Percentiles rank a stretch among this genome's conserved stretches.
phyloP scores from a whole-genome alignment of 2,888 invertebrate species.

The Craniophora ligustri region DNA sequence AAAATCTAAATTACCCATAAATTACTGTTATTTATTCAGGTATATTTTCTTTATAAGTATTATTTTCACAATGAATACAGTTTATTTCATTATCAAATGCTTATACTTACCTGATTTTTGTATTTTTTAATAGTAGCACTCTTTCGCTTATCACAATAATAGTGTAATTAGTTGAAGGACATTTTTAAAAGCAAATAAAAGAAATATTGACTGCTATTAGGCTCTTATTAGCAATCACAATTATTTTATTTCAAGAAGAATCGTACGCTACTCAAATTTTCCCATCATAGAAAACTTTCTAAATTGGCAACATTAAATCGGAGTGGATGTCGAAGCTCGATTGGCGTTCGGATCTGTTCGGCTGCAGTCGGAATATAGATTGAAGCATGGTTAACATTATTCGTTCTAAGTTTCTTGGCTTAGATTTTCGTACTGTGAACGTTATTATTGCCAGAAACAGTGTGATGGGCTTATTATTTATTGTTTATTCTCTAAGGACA shows the following conservation, averaged over 20 bases:
- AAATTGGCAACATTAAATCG: conserved; percentile 18
- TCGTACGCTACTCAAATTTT: not conserved
- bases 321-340: conserved; percentile 17
- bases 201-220: not conserved
- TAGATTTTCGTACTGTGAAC: not conserved
- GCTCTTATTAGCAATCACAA: not conserved
- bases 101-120: too few relatives aligned
- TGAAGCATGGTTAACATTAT: not conserved
- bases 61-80: not conserved
- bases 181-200: too few relatives aligned
- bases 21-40: not conserved
- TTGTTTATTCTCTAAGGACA: not conserved
- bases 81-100: too few relatives aligned
- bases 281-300: not conserved
- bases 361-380: not conserved
- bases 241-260: not conserved
- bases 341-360: conserved; percentile 26
- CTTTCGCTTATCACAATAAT: too few relatives aligned
- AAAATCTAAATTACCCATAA: conserved; percentile 3
- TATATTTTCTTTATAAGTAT: not conserved
- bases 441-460: not conserved
- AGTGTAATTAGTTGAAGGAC: too few relatives aligned
- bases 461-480: not conserved
- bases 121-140: too few relatives aligned
- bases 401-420: not conserved